These are phyloP conservation scores for Hiodon alosoides DNA, from an alignment of 2,113 vertebrate genomes.

Conservation along the genomic window DNA sequence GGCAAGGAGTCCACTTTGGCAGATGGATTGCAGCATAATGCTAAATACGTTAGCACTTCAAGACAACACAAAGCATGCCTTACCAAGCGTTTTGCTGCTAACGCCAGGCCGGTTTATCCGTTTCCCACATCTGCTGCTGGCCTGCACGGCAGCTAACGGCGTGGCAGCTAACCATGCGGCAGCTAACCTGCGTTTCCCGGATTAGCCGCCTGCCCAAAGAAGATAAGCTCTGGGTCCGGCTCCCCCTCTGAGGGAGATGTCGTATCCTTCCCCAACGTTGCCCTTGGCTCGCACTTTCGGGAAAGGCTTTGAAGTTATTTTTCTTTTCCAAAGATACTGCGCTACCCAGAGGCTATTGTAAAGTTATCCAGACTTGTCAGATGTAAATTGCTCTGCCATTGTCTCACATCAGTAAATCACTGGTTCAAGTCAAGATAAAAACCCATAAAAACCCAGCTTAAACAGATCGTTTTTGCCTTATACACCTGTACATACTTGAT, in stretches of 20 bases:
- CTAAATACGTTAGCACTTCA: neutral
- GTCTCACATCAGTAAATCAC: too few species aligned
- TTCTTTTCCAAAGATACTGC: neutral
- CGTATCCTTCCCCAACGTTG: neutral
- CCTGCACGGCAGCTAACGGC: neutral
- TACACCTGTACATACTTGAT: too few species aligned
- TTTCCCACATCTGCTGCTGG: neutral
- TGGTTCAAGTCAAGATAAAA: too few species aligned
- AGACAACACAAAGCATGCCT: neutral
- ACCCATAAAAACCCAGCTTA: too few species aligned
- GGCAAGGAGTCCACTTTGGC: too few species aligned
- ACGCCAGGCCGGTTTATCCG: neutral
- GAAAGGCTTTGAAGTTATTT: neutral
- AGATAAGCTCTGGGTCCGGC: neutral
- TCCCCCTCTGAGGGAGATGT: neutral
- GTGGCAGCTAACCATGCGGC: neutral
- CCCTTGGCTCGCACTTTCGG: neutral
- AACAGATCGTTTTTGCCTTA: too few species aligned
- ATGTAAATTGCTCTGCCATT: too few species aligned
- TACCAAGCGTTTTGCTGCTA: too few species aligned
- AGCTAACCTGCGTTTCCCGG: neutral
- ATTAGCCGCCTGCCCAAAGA: conserved; percentile 4
- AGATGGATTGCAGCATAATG: too few species aligned
- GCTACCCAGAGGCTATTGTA: too few species aligned
- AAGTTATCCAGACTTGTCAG: too few species aligned